Evolutionary conservation across 2,888 invertebrate genomes (phyloP).

Genomic region (Phlogophora meticulosa): DNA sequence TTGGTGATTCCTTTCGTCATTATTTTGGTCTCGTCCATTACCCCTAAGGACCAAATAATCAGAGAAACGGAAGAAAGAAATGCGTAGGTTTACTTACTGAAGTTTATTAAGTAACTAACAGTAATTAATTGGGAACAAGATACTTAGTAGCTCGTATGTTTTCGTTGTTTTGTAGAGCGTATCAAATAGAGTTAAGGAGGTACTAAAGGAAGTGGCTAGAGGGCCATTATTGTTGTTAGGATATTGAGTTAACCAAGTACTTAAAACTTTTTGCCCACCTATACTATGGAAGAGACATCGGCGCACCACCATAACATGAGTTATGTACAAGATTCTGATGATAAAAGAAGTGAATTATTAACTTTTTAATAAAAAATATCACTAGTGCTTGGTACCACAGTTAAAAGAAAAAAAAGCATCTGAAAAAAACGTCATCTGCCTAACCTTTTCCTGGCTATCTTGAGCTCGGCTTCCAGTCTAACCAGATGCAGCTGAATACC

Average conservation of each 20-base stretch:
- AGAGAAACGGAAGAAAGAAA: not conserved
- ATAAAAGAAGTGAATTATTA: no score
- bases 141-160: constrained; percentile 10
- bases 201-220: not conserved
- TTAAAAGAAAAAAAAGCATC: no score
- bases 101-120: constrained; percentile 3
- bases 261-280: not conserved
- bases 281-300: no score
- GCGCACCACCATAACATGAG: not conserved
- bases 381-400: no score
- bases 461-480: no score
- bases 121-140: constrained; percentile 21
- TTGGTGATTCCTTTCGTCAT: no score
- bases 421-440: no score
- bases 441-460: no score
- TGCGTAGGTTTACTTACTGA: constrained; percentile 1
- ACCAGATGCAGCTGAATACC: no score
- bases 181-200: constrained; percentile 3
- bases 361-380: no score
- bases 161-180: constrained; percentile 2
- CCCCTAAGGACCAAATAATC: constrained; percentile 2
- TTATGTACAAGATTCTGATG: not conserved
- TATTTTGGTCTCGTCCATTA: not conserved
- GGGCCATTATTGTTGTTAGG: not conserved
- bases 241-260: not conserved